Percentiles rank a stretch among this genome's conserved stretches.
Evolutionary conservation across 2,888 invertebrate genomes (phyloP).

Genomic region (Hyposoter dolosus): DNA sequence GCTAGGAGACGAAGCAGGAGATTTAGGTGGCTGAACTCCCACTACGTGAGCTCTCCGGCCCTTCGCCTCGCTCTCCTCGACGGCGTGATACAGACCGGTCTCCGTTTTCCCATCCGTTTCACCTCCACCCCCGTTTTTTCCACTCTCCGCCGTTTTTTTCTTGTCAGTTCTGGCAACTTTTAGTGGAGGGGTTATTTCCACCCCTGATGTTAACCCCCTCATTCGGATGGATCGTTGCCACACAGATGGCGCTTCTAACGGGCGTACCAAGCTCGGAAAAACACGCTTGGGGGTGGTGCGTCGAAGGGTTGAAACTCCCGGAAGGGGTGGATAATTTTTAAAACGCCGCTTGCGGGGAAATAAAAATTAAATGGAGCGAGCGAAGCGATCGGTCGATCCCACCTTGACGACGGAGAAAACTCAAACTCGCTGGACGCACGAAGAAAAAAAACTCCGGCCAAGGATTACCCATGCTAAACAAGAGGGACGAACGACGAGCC

Average conservation of each 20-base stretch:
- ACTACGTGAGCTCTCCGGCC: slow-evolving; percentile 59
- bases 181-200: slow-evolving; percentile 68
- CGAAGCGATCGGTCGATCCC: slow-evolving; percentile 66
- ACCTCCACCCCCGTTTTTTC: slow-evolving; percentile 67
- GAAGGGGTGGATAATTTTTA: slow-evolving; percentile 80
- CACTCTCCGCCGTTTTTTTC: slow-evolving; percentile 55
- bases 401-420: slow-evolving; percentile 36
- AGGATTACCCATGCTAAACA: slow-evolving; percentile 46
- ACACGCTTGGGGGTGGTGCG: slow-evolving; percentile 22
- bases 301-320: slow-evolving; percentile 45
- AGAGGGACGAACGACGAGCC: slow-evolving; percentile 42
- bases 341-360: slow-evolving; percentile 82
- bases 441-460: slow-evolving; percentile 51
- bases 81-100: slow-evolving; percentile 45
- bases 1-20: slow-evolving; percentile 46
- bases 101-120: slow-evolving; percentile 59
- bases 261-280: slow-evolving; percentile 25
- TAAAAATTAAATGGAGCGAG: slow-evolving; percentile 80
- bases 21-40: slow-evolving; percentile 53
- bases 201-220: slow-evolving; percentile 61
- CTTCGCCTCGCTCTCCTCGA: slow-evolving; percentile 65
- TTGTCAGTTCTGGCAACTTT: slow-evolving; percentile 44
- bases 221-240: slow-evolving; percentile 36
- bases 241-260: slow-evolving; percentile 55
- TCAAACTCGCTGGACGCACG: not conserved